Base-by-base conservation (phyloP, 64 coral and sea anemone species). In the Stylophora pistillata region DNA sequence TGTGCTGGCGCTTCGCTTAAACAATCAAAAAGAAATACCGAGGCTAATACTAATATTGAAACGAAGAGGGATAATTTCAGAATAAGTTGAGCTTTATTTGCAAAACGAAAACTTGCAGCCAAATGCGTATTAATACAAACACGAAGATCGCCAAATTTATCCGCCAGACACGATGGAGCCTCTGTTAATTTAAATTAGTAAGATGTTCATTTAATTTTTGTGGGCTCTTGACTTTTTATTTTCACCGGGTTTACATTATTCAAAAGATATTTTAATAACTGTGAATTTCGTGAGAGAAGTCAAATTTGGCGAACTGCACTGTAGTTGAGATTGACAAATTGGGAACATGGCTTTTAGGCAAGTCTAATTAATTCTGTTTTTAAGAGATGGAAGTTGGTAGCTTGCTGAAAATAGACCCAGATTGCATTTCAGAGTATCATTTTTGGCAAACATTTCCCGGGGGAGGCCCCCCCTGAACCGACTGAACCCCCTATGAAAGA, bases 31-130 rank as follows among this genome's bases (percentile, higher is more conserved):
- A 47, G 37, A 47, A 47, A 47, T 47, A 47, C 37, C 7, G 7
- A 47, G 37, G 7, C 37, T 47, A 7, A 47, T 47, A 47, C 37
- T 47, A 47, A 47, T 47, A 47, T 47, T 47, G 37, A 47, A 47
- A 47, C 37, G 7, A 47, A 47, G 37, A 47, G 7, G 37, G 37
- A 47, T 47, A 47, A 47, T 64, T 64, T 64, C 13, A 64, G 61
- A 64, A 64, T 64, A 64, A 64, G 61, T 64, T 64, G 61, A 64
- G 61, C 61, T 64, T 64, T 64, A 64, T 64, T 64, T 64, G 61
- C 1, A 64, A 64, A 64, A 64, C 61, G 12, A 64, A 13, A 64
- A 64, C 61, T 64, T 64, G 61, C 61, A 64, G 61, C 61, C 61
- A 64, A 64, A 64, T 64, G 61, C 61, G 61, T 64, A 13, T 64